These are phyloP conservation scores for Ptilodon capucinus DNA, from an alignment of 2,888 invertebrate species.

Conservation along the genomic window DNA sequence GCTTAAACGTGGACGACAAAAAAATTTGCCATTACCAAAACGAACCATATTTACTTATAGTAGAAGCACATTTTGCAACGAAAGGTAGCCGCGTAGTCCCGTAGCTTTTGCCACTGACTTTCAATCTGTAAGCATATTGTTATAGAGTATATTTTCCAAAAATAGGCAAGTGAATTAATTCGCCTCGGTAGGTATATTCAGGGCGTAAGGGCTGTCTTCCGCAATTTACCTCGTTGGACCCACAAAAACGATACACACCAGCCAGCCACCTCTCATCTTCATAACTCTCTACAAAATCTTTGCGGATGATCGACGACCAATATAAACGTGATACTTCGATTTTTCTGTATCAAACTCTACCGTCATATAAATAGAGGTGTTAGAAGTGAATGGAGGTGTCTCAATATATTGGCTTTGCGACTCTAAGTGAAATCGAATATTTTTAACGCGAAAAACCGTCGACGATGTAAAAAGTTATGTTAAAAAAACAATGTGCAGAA, in stretches of 20 bases:
- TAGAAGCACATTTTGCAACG: too few relatives aligned
- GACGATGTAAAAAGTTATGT: slow-evolving; percentile 1
- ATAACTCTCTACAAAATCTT: slow-evolving; percentile 46
- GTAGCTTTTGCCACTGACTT: too few relatives aligned
- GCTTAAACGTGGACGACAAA: too few relatives aligned
- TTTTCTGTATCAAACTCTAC: not conserved
- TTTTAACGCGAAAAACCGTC: slow-evolving; percentile 30
- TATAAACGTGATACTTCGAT: slow-evolving; percentile 6
- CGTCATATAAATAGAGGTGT: accelerated
- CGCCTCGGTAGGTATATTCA: too few relatives aligned
- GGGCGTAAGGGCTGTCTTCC: slow-evolving; percentile 40
- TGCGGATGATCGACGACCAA: slow-evolving; percentile 35
- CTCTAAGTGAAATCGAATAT: slow-evolving; percentile 46
- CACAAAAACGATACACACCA: slow-evolving; percentile 45
- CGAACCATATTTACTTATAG: too few relatives aligned
- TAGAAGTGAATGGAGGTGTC: slow-evolving; percentile 1
- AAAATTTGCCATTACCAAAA: too few relatives aligned
- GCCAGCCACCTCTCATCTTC: slow-evolving; percentile 49
- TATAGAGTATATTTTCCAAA: too few relatives aligned
- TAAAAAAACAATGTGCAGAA: not conserved
- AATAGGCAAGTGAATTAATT: too few relatives aligned
- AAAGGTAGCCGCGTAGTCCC: too few relatives aligned
- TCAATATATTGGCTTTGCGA: slow-evolving; percentile 14
- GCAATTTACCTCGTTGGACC: slow-evolving; percentile 37
- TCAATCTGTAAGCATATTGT: too few relatives aligned